Conservation (phyloP, 2,888 invertebrate genomes). For the Horisme vitalbata region DNA sequence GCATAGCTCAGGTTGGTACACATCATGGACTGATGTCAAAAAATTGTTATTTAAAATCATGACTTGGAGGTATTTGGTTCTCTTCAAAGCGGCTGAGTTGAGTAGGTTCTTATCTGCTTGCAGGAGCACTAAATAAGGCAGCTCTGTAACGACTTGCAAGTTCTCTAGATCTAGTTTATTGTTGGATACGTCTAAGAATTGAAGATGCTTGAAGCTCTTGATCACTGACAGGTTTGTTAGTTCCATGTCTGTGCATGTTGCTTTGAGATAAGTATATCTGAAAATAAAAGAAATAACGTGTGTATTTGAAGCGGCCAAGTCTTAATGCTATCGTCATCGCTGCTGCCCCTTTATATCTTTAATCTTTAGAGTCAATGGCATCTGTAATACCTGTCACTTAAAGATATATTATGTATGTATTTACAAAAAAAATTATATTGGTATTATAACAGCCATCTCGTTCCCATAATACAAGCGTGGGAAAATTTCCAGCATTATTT, state of each 20-base stretch:
- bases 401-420: too few relatives aligned
- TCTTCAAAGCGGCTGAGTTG: conserved; percentile 69
- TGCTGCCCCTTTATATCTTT: too few relatives aligned
- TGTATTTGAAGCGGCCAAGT: too few relatives aligned
- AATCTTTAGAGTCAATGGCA: too few relatives aligned
- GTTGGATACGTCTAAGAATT: conserved; percentile 82
- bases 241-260: conserved; percentile 69
- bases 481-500: too few relatives aligned
- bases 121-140: conserved; percentile 81
- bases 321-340: too few relatives aligned
- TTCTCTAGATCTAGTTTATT: conserved; percentile 74
- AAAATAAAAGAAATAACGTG: too few relatives aligned
- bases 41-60: conserved; percentile 80
- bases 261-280: conserved; percentile 84
- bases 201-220: conserved; percentile 76
- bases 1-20: conserved; percentile 79
- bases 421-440: too few relatives aligned
- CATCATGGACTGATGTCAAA: conserved; percentile 74
- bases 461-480: too few relatives aligned
- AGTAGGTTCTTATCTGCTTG: conserved; percentile 82
- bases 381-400: too few relatives aligned
- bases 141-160: conserved; percentile 70
- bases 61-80: conserved; percentile 84
- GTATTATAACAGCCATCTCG: too few relatives aligned
- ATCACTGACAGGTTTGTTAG: conserved; percentile 80